These are phyloP conservation scores for Harpagus bidentatus DNA, from an alignment of 2,113 vertebrate genomes.

Conservation along the genomic window DNA sequence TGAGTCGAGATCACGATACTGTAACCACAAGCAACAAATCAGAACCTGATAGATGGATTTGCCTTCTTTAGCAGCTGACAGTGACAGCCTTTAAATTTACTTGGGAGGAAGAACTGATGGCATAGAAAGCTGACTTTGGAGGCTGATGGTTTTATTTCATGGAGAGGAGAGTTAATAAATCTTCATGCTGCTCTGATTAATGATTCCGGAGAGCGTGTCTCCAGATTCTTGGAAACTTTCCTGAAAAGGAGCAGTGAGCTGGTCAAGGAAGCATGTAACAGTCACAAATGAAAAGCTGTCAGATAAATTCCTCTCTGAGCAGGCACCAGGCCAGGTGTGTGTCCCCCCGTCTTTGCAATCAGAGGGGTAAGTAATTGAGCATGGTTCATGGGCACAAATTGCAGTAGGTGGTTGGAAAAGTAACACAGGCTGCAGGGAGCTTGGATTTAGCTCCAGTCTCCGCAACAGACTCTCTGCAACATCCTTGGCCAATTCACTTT, in stretches of 20 bases:
- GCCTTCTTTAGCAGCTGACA: not conserved
- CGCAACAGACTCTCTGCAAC: not conserved
- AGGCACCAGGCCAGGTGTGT: not conserved
- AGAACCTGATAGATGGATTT: not conserved
- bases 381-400: not conserved
- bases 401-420: not conserved
- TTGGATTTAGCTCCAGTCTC: not conserved
- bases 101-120: constrained; percentile 5
- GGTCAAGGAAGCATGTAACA: not conserved
- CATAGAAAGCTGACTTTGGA: not conserved
- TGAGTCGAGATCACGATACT: not conserved
- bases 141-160: not conserved
- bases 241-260: not conserved
- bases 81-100: not conserved
- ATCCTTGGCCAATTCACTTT: not conserved
- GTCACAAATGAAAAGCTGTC: not conserved
- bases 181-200: not conserved
- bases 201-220: not conserved
- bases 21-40: not conserved
- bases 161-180: constrained; percentile 34
- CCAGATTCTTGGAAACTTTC: not conserved
- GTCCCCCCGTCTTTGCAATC: not conserved
- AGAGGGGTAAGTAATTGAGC: not conserved
- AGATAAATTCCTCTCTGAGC: not conserved
- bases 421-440: not conserved